Conservation (phyloP, 2,888 invertebrate species). For the Cryptus viduatorius region DNA sequence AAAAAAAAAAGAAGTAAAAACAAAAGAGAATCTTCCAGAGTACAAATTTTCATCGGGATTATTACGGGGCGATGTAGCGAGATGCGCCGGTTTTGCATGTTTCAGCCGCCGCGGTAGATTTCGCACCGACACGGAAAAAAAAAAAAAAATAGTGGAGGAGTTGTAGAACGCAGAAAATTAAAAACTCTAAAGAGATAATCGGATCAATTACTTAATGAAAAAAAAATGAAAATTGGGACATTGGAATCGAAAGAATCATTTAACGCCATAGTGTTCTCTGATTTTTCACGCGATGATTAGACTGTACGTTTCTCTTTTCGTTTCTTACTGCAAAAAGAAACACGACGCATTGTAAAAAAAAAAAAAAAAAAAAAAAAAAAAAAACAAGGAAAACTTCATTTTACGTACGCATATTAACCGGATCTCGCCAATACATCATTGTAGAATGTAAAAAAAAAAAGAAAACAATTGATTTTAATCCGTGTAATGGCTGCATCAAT, state of each 20-base stretch:
- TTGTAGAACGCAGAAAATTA: conserved; percentile 25
- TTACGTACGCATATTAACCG: conserved; percentile 32
- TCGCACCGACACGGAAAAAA: conserved; percentile 27
- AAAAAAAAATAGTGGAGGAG: conserved; percentile 46
- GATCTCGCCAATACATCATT: conserved; percentile 53
- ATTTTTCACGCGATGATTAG: conserved; percentile 58
- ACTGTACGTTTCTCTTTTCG: conserved; percentile 51
- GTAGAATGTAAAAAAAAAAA: background rate
- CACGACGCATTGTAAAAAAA: conserved; percentile 34
- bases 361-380: conserved; percentile 26
- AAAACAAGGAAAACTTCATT: background rate
- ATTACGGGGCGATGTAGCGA: conserved; percentile 61
- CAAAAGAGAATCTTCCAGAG: conserved; percentile 77
- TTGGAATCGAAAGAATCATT: conserved; percentile 42
- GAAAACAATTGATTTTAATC: conserved; percentile 27
- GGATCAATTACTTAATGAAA: conserved; percentile 58
- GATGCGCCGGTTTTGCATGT: background rate
- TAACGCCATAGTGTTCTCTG: conserved; percentile 66
- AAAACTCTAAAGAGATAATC: conserved; percentile 16
- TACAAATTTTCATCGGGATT: conserved; percentile 82
- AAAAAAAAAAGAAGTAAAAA: conserved; percentile 57
- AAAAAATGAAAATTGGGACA: conserved; percentile 38
- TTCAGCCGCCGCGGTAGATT: background rate
- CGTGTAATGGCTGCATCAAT: conserved; percentile 64
- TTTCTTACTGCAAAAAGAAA: conserved; percentile 39